Conservation (phyloP, 2,888 invertebrate genomes). For the Thymelicus sylvestris region DNA sequence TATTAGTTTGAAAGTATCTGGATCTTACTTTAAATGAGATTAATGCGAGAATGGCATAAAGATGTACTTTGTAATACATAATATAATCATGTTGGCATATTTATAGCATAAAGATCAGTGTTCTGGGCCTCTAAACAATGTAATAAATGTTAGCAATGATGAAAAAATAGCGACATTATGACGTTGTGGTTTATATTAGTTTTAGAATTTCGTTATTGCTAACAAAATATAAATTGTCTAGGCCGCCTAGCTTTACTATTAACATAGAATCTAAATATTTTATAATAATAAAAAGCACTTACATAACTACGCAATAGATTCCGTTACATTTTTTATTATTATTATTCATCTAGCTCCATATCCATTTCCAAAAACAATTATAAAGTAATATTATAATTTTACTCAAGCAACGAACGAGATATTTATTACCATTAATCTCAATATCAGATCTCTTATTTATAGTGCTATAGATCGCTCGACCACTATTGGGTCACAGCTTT, state of each 20-base stretch:
- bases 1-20: too few species aligned
- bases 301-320: conserved; percentile 36
- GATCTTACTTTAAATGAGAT: too few species aligned
- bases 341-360: conserved; percentile 22
- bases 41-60: too few species aligned
- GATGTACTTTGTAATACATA: too few species aligned
- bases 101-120: neutral
- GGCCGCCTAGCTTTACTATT: conserved; percentile 5
- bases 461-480: conserved; percentile 47
- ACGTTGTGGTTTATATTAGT: too few species aligned
- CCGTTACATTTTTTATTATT: conserved; percentile 31
- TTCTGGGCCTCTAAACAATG: neutral
- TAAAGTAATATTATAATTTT: conserved; percentile 50
- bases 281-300: conserved; percentile 21
- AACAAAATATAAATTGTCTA: neutral
- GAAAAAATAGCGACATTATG: too few species aligned
- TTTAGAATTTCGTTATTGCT: too few species aligned
- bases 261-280: conserved; percentile 30
- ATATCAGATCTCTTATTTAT: conserved; percentile 77
- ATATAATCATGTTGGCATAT: neutral
- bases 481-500: conserved; percentile 55
- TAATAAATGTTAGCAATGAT: too few species aligned
- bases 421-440: conserved; percentile 76
- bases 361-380: conserved; percentile 34
- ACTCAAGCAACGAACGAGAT: conserved; percentile 56